Base-by-base conservation (phyloP, 2,888 invertebrate genomes). In the Agrotis segetum region DNA sequence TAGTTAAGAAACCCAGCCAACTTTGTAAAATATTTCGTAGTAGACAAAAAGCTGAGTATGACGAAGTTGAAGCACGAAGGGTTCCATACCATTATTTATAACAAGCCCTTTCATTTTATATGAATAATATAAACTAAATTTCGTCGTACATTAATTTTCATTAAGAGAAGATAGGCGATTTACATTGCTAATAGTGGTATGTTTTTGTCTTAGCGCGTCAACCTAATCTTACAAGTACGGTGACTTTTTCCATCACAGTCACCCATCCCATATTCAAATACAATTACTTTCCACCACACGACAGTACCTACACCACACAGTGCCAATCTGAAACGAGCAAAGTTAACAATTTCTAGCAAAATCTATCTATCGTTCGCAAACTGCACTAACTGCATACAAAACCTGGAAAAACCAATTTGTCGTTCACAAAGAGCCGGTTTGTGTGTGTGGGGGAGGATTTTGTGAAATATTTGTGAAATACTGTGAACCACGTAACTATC, bases 321-420 rank as follows among this genome's bases (percentile, higher is more conserved):
- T 52, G 62, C 68, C 79, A 82, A 82, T 79, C 55, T 62, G 78
- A 56, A 68, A 79, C 83, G 79, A 67, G 67, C 24, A 53, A 72
- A 72, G 81, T 83, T 80, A 83, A 83, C 83, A 80, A 83, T 79
- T 80, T 71, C 67, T 62, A 67, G 59, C 47, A 70, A 77, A 72
- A 81, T 76, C 81, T 72, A 78, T 71, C 72, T 68, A 79, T 78
- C 69, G 67, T n/a, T 44, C 68, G 64, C 74, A 65, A 73, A 76
- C 79, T 67, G 70, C 67, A 56, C 71, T 76, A 78, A 86, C 79
- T 80, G 85, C 81, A 86, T 81, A 77, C 74, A 76, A 81, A 82
- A 77, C 77, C 87, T 83, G 86, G 82, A 74, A 90, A 85, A 92
- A 91, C 85, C 92, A 92, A 92, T 92, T 90, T 90, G 79, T 86